A percentile compares a stretch with the other conserved stretches of the same genome.
Evolutionary conservation across 2,113 vertebrate species (phyloP).

Genomic region (Sinosuthora webbiana): DNA sequence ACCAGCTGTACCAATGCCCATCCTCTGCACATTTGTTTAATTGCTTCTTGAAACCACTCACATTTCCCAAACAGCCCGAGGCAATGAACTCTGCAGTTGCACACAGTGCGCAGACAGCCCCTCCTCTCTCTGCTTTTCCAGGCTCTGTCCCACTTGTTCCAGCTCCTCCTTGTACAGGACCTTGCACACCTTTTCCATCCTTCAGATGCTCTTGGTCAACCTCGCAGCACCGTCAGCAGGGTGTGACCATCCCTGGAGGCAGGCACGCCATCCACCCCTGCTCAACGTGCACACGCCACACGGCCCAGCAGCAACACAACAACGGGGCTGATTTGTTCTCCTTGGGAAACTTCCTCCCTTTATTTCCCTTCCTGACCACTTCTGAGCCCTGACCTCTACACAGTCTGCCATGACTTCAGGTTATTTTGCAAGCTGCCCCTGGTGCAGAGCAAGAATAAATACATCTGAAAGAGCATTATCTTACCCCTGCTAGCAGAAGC

Average conservation of each 20-base stretch:
- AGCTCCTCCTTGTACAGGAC: not conserved
- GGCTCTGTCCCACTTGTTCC: not conserved
- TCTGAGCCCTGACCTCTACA: not conserved
- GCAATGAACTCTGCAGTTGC: not conserved
- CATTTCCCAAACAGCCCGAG: not conserved
- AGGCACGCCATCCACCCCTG: fast-evolving
- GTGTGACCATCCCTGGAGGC: fast-evolving
- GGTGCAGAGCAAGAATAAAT: not conserved
- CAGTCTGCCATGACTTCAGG: not conserved
- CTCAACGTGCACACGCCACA: fast-evolving
- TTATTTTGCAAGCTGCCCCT: not conserved
- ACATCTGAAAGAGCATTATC: not conserved
- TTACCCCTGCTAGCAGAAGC: not conserved
- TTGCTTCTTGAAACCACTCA: not conserved
- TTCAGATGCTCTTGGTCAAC: fast-evolving
- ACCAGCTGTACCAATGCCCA: not conserved
- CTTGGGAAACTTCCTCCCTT: not conserved
- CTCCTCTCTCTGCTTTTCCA: not conserved
- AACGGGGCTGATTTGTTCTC: not conserved
- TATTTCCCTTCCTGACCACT: not conserved
- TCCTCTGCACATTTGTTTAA: not conserved
- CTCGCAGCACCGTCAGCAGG: fast-evolving
- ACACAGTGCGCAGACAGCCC: fast-evolving
- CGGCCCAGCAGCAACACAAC: not conserved
- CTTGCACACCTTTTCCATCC: not conserved